These are phyloP conservation scores for Lepisosteus oculatus DNA, from an alignment of 2,113 vertebrate species.

Conservation along the genomic window DNA sequence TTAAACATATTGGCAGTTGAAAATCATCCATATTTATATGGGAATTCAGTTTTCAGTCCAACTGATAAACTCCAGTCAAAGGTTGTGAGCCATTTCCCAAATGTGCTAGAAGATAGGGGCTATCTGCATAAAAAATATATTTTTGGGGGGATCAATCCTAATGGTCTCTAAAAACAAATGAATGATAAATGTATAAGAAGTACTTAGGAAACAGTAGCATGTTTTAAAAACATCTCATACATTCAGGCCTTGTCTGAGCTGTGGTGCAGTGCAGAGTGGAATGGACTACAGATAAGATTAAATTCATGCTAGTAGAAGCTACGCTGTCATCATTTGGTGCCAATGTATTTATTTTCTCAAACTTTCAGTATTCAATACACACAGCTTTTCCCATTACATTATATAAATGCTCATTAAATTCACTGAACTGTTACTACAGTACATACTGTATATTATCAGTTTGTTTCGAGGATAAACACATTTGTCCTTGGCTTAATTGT, in stretches of 20 bases:
- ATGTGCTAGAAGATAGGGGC: background rate
- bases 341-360: constrained; percentile 33
- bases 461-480: constrained; percentile 38
- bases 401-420: constrained; percentile 61
- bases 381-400: constrained; percentile 46
- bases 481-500: constrained; percentile 54
- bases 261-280: constrained; percentile 15
- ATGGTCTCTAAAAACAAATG: constrained; percentile 6
- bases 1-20: constrained; percentile 53
- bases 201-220: background rate
- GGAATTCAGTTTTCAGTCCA: constrained; percentile 54
- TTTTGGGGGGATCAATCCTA: background rate
- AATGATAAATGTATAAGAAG: background rate
- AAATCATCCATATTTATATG: constrained; percentile 41
- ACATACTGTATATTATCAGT: constrained; percentile 24
- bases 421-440: constrained; percentile 56
- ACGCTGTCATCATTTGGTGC: background rate
- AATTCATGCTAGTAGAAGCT: background rate
- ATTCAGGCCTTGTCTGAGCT: background rate
- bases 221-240: background rate
- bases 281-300: constrained; percentile 12
- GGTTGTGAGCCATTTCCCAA: constrained; percentile 40
- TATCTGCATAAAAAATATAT: constrained; percentile 1
- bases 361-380: constrained; percentile 48
- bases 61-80: constrained; percentile 53